Conservation (phyloP, 2,797 vertebrate species). For the Uromys caudimaculatus region DNA sequence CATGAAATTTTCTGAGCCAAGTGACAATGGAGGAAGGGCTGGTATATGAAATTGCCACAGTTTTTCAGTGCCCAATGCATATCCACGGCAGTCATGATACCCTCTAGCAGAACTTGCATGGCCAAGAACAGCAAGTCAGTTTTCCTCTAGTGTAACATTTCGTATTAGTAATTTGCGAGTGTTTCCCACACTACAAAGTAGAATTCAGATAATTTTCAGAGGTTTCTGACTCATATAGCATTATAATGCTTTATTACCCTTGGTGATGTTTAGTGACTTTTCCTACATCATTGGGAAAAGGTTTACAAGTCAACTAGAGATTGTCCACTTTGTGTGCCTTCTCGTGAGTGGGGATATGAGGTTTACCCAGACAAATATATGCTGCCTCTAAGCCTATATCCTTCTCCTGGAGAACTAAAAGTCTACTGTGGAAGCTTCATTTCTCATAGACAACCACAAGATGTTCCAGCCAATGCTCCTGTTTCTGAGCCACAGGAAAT, state of each 20-base stretch:
- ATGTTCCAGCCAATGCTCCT: not conserved
- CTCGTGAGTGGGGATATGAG: not conserved
- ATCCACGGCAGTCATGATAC: not conserved
- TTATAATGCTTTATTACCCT: slow-evolving; percentile 49
- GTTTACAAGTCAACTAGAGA: not conserved
- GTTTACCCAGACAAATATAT: not conserved
- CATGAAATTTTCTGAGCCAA: slow-evolving; percentile 78
- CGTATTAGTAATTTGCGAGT: slow-evolving; percentile 57
- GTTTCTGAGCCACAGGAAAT: slow-evolving; percentile 1
- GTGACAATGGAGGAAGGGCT: slow-evolving; percentile 66
- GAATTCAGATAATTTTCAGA: slow-evolving; percentile 45
- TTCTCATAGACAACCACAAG: not conserved
- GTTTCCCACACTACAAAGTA: slow-evolving; percentile 51
- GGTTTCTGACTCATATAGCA: slow-evolving; percentile 51
- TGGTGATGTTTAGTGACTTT: slow-evolving; percentile 60
- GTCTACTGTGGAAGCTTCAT: not conserved
- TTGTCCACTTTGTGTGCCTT: not conserved
- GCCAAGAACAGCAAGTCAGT: not conserved
- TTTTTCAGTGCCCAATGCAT: not conserved
- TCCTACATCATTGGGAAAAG: slow-evolving; percentile 10
- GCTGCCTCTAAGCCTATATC: not conserved
- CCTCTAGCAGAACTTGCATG: not conserved
- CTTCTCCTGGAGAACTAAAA: not conserved
- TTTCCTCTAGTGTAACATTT: not conserved
- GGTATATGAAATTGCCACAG: slow-evolving; percentile 5